phyloP scores from a whole-genome alignment of 2,113 vertebrate species.

The Onychostoma macrolepis region DNA sequence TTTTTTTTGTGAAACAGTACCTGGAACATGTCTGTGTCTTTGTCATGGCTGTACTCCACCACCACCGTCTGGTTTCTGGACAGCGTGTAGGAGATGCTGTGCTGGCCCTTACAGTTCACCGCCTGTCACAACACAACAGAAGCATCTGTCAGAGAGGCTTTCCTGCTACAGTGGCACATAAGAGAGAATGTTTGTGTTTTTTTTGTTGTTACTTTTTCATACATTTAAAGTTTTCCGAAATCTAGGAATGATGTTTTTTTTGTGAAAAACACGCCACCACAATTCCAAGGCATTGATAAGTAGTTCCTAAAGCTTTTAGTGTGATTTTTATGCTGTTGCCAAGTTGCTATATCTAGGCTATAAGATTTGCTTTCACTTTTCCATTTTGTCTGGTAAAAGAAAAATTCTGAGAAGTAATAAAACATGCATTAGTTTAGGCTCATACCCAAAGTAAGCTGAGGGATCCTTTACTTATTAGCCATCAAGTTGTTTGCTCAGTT shows the following conservation, averaged over 20 bases:
- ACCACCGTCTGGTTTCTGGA: constrained; percentile 97
- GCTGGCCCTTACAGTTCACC: constrained; percentile 93
- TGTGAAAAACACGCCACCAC: not conserved
- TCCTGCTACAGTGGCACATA: constrained; percentile 7
- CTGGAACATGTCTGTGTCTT: constrained; percentile 99
- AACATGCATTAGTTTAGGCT: not conserved
- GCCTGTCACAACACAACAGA: constrained; percentile 77
- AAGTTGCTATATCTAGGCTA: not conserved
- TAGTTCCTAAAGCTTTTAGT: not conserved
- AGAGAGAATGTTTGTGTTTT: not conserved
- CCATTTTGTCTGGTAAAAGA: not conserved
- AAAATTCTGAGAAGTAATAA: not conserved
- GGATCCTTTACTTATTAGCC: not conserved
- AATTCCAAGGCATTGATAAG: not conserved
- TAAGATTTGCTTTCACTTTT: not conserved
- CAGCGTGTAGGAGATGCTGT: constrained; percentile 96
- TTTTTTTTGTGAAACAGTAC: constrained; percentile 70
- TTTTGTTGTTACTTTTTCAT: no score
- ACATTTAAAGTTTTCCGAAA: no score
- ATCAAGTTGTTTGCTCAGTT: not conserved
- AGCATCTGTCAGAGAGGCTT: not conserved
- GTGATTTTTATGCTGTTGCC: not conserved
- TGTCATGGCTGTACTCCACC: constrained; percentile 95
- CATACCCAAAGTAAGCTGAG: not conserved
- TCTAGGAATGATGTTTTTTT: no score